Evolutionary conservation across 2,113 vertebrate species (phyloP).

Genomic region (Barbus barbus): DNA sequence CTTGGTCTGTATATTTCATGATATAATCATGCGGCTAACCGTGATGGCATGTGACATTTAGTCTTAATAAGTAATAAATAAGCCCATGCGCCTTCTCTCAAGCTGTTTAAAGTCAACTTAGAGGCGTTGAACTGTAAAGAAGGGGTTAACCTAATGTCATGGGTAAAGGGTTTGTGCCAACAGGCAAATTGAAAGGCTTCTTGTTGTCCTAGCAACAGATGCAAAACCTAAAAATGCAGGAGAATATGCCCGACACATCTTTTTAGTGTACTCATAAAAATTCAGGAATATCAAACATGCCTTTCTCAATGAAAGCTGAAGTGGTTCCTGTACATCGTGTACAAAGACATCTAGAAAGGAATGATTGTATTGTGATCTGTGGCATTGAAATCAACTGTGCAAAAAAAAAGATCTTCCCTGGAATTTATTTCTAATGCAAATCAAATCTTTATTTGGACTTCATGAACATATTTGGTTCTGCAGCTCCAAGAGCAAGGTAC

Average conservation of each 20-base stretch:
- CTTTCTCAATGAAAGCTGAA: background rate
- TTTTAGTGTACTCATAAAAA: background rate
- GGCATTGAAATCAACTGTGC: background rate
- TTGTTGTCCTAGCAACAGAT: conserved; percentile 43
- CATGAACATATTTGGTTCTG: background rate
- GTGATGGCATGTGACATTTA: background rate
- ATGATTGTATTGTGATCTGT: background rate
- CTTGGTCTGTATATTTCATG: background rate
- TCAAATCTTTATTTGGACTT: background rate
- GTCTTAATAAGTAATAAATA: conserved; percentile 1
- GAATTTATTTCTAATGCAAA: background rate
- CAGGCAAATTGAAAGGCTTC: conserved; percentile 34
- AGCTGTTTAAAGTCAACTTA: background rate
- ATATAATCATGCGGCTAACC: background rate
- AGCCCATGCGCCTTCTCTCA: background rate
- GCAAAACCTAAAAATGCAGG: conserved; percentile 16
- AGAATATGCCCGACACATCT: background rate
- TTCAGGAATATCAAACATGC: background rate
- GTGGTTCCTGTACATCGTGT: background rate
- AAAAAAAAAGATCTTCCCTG: background rate
- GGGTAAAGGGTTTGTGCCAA: conserved; percentile 14
- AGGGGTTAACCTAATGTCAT: conserved; percentile 16
- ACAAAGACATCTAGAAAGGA: conserved; percentile 15
- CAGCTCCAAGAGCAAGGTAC: background rate
- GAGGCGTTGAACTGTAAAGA: background rate